Percentiles rank a stretch among this genome's conserved stretches.
Evolutionary conservation across 2,113 vertebrate species (phyloP).

Genomic region (Felis chaus): DNA sequence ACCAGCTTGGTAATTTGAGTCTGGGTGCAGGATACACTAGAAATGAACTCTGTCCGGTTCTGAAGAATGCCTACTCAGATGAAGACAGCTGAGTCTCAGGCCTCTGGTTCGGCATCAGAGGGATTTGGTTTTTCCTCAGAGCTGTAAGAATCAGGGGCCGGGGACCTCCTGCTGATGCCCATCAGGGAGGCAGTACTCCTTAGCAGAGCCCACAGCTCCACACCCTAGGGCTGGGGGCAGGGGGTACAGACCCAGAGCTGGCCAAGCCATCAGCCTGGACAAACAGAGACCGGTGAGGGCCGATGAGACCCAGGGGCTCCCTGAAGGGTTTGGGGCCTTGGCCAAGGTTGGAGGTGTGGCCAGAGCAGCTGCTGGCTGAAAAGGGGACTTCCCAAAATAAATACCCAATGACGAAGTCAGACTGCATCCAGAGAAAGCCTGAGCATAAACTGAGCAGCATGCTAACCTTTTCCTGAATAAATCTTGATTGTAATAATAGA

Average conservation of each 20-base stretch:
- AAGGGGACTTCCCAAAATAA: slow-evolving; percentile 39
- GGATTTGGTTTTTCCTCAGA: neutral
- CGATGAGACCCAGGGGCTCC: neutral
- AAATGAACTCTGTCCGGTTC: neutral
- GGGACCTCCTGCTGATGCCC: neutral
- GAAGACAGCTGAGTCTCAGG: neutral
- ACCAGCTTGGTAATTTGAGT: neutral
- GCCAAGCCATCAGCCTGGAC: neutral
- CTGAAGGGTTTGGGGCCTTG: slow-evolving; percentile 1
- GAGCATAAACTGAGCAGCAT: slow-evolving; percentile 33
- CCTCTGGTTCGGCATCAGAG: neutral
- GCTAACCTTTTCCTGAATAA: slow-evolving; percentile 50
- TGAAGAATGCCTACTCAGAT: neutral
- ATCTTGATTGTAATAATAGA: slow-evolving; percentile 40
- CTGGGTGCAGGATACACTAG: neutral
- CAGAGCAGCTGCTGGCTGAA: slow-evolving; percentile 57
- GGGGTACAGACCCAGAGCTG: neutral
- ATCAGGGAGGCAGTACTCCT: neutral
- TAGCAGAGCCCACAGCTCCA: neutral
- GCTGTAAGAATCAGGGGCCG: neutral
- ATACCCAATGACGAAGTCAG: neutral
- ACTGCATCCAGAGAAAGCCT: slow-evolving; percentile 13
- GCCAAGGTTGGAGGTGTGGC: slow-evolving; percentile 33
- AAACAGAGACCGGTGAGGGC: neutral
- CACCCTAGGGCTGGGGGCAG: neutral